Conservation (phyloP, 2,888 invertebrate species). For the Phaedon cochleariae region DNA sequence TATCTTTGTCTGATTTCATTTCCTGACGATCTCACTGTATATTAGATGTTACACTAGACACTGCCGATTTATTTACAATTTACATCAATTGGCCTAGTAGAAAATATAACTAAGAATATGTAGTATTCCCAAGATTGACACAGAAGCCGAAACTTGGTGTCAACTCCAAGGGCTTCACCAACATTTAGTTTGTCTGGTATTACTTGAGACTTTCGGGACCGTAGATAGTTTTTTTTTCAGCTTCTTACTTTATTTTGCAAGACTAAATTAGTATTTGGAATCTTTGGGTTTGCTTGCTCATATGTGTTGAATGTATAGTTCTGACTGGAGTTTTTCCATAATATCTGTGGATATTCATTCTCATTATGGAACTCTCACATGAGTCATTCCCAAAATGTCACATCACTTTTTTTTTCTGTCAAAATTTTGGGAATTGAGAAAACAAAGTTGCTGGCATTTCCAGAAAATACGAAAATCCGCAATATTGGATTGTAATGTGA, state of each 20-base stretch:
- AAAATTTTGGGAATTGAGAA: too few relatives aligned
- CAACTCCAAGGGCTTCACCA: not conserved
- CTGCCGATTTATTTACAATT: not conserved
- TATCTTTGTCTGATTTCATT: not conserved
- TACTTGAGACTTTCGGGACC: slow-evolving; percentile 26
- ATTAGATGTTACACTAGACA: not conserved
- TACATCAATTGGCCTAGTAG: not conserved
- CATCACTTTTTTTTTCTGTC: too few relatives aligned
- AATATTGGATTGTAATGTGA: too few relatives aligned
- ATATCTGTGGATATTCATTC: too few relatives aligned
- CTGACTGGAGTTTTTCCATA: not conserved
- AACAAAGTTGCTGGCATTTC: too few relatives aligned
- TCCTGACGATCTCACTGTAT: not conserved
- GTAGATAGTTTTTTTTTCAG: slow-evolving; percentile 1
- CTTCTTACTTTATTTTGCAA: slow-evolving; percentile 3
- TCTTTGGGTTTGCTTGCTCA: not conserved
- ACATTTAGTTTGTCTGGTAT: slow-evolving; percentile 22
- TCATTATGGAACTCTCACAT: too few relatives aligned
- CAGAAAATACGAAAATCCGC: too few relatives aligned
- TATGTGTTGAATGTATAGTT: not conserved
- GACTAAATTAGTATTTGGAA: not conserved
- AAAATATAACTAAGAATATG: not conserved
- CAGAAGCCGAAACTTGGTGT: not conserved
- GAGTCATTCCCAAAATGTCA: too few relatives aligned
- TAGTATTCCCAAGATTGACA: too few relatives aligned